Evolutionary conservation across 2,888 invertebrate genomes (phyloP).

Genomic region (Drosophila suboccidentalis): DNA sequence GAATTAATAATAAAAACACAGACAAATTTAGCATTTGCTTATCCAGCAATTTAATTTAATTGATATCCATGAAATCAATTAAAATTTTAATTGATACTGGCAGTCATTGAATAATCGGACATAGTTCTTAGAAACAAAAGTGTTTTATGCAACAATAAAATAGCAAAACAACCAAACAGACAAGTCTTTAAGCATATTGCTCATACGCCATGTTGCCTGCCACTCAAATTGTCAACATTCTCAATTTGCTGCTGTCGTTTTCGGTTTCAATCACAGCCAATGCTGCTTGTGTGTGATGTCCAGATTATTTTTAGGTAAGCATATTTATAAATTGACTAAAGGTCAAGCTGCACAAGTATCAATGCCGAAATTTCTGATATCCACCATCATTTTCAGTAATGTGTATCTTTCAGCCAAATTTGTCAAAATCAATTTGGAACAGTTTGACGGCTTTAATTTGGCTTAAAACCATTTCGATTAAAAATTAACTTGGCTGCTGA

Average conservation of each 20-base stretch:
- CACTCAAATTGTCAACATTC: constrained; percentile 2
- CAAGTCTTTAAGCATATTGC: constrained; percentile 10
- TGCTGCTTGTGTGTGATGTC: neutral
- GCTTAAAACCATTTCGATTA: neutral
- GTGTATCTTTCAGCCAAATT: neutral
- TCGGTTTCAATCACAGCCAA: neutral
- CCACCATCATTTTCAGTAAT: neutral
- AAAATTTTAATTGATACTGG: constrained; percentile 8
- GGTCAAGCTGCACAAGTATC: constrained; percentile 6
- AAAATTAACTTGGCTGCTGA: neutral
- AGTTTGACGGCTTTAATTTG: neutral
- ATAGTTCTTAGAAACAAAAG: neutral
- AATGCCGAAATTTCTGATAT: neutral
- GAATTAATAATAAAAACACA: constrained; percentile 12
- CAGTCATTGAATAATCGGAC: neutral
- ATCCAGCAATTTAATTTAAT: constrained; percentile 28
- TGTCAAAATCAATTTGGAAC: constrained; percentile 3
- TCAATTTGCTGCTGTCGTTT: neutral
- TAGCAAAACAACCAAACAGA: neutral
- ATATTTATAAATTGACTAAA: constrained; percentile 10
- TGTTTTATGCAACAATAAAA: neutral
- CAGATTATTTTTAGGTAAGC: constrained; percentile 8
- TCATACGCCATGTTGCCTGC: constrained; percentile 14
- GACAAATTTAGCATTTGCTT: constrained; percentile 5
- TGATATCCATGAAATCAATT: constrained; percentile 36